Evolutionary conservation across 2,888 invertebrate species (phyloP).

Genomic region (Plemyria rubiginata): DNA sequence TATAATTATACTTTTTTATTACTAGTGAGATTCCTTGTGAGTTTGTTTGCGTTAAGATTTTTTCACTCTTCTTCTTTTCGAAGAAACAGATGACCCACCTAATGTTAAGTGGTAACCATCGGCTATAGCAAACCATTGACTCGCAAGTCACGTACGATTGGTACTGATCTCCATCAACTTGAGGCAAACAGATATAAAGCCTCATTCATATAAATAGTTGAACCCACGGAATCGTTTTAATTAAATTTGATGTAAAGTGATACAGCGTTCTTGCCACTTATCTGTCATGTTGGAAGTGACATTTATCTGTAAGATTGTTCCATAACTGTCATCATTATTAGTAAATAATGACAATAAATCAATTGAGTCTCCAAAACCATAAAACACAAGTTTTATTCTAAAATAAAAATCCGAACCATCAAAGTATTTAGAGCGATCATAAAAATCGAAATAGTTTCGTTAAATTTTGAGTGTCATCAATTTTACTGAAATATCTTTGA

Average conservation of each 20-base stretch:
- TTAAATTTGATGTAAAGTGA: background rate
- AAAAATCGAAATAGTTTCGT: conserved; percentile 30
- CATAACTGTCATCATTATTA: conserved; percentile 9
- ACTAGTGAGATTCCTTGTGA: no score
- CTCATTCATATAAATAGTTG: no score
- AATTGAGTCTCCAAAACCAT: conserved; percentile 16
- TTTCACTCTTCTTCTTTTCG: no score
- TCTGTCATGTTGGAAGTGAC: background rate
- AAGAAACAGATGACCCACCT: no score
- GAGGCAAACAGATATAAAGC: no score
- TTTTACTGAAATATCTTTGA: conserved; percentile 63
- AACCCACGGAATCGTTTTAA: background rate
- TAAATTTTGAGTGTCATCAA: conserved; percentile 49
- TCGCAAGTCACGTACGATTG: no score
- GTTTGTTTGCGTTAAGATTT: no score
- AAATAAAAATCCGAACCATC: conserved; percentile 16
- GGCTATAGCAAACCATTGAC: no score
- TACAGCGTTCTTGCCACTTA: background rate
- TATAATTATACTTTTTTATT: no score
- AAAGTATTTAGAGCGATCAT: conserved; percentile 19
- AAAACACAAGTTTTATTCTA: conserved; percentile 15
- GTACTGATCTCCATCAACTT: no score
- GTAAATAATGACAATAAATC: conserved; percentile 17
- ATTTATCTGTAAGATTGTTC: background rate
- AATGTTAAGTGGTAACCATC: no score